phyloP scores from a whole-genome alignment of 2,888 invertebrate species.

The Andrena hattorfiana region DNA sequence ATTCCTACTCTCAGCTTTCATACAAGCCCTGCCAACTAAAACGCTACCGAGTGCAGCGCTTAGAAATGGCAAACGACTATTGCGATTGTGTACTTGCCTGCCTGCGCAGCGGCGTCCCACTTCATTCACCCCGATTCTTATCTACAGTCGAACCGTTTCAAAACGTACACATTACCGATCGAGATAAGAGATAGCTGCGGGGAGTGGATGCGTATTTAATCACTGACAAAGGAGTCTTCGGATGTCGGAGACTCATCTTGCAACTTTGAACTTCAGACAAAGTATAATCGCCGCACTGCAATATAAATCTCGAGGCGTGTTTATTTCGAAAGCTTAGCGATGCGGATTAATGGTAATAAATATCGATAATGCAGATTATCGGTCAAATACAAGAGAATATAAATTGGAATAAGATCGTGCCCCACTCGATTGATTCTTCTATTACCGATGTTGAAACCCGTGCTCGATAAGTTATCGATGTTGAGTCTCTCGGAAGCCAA shows the following conservation, averaged over 20 bases:
- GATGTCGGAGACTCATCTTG: conserved; percentile 4
- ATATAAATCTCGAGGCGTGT: neutral
- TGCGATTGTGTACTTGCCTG: neutral
- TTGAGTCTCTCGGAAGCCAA: too few relatives aligned
- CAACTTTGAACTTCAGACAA: conserved; percentile 12
- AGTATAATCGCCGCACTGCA: neutral
- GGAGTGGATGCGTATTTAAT: too few relatives aligned
- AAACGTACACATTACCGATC: neutral
- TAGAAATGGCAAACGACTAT: conserved; percentile 17
- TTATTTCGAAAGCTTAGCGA: conserved; percentile 16
- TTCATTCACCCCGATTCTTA: neutral
- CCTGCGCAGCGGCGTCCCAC: too few relatives aligned
- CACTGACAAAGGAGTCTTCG: neutral
- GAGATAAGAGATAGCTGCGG: neutral
- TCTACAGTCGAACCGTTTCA: neutral
- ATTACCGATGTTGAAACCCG: neutral
- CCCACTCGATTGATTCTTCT: neutral
- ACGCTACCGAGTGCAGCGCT: neutral
- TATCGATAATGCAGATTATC: neutral
- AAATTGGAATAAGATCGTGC: too few relatives aligned
- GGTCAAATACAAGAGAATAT: neutral
- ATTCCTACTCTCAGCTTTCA: conserved; percentile 30
- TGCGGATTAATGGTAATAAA: neutral
- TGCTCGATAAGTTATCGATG: neutral
- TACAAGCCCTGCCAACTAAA: conserved; percentile 35